Evolutionary conservation across 2,888 invertebrate species (phyloP).

Genomic region (Lycophotia porphyrea): DNA sequence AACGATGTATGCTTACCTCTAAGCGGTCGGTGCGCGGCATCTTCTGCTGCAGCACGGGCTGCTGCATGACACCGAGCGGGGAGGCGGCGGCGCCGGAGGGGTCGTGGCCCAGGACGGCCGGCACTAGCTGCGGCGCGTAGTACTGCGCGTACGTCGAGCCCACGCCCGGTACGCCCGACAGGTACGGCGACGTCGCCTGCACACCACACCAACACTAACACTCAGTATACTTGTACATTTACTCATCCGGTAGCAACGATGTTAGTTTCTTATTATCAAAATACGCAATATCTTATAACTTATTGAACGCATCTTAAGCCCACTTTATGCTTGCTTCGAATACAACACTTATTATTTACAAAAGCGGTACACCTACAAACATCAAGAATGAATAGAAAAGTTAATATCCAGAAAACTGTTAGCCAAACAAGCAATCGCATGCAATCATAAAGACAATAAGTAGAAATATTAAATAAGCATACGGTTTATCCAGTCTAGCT

Average conservation of each 20-base stretch:
- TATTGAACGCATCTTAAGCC: slow-evolving; percentile 42
- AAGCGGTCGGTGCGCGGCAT: slow-evolving; percentile 98
- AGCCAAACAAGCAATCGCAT: slow-evolving; percentile 85
- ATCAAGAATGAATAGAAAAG: slow-evolving; percentile 40
- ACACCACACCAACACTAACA: slow-evolving; percentile 68
- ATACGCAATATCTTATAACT: slow-evolving; percentile 35
- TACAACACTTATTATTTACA: slow-evolving; percentile 54
- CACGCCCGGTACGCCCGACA: slow-evolving; percentile 97
- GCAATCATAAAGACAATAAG: slow-evolving; percentile 77
- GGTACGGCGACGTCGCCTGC: slow-evolving; percentile 97
- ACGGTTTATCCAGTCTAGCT: slow-evolving; percentile 82
- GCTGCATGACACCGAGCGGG: slow-evolving; percentile 96
- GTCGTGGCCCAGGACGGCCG: slow-evolving; percentile 96
- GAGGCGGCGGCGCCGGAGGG: slow-evolving; percentile 94
- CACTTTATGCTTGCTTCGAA: slow-evolving; percentile 58
- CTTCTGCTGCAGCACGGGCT: slow-evolving; percentile 97
- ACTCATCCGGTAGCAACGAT: slow-evolving; percentile 46
- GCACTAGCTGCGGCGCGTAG: slow-evolving; percentile 97
- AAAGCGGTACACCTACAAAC: slow-evolving; percentile 60
- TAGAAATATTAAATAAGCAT: slow-evolving; percentile 84
- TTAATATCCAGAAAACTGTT: slow-evolving; percentile 62
- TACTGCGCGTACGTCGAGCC: slow-evolving; percentile 97
- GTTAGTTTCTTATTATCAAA: slow-evolving; percentile 43
- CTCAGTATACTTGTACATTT: slow-evolving; percentile 57
- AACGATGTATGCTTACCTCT: slow-evolving; percentile 93